Base-by-base conservation (phyloP, 2,888 invertebrate genomes). In the Micoletzkya japonica region DNA sequence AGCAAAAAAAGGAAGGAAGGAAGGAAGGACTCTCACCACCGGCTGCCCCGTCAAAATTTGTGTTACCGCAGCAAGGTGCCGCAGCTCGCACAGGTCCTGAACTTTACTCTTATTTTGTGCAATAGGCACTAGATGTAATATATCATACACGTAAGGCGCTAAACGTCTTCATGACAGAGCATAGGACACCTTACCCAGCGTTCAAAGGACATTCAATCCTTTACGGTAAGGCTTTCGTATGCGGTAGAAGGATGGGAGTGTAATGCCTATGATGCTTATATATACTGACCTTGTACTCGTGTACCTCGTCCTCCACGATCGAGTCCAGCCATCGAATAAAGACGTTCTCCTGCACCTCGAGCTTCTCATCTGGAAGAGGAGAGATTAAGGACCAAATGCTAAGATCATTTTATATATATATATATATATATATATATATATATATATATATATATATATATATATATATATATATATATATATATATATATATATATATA, bases 261-360 rank as follows among this genome's bases (percentile, higher is more conserved):
- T n/a, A n/a, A n/a, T n/a, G n/a, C n/a, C n/a, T n/a, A n/a, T n/a
- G n/a, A n/a, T n/a, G n/a, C n/a, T n/a, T n/a, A n/a, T n/a, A n/a
- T n/a, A n/a, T n/a, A 3, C 50, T n/a, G 0, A 68, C 77, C 56
- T 72, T 76, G 61, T 60, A 52, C 32, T 71, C 72, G 17, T 66
- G 73, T n/a, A 78, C 69, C 26, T 82, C 92, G 89, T 93, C 93
- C 52, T 90, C 89, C 69, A 95, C 88, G 87, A 94, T 93, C 39
- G 92, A 84, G 77, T 88, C 88, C 44, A 88, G 87, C 88, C 88
- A 88, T 80, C 94, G 93, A 72, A 93, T 91, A 87, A 95, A 94
- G 0, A 94, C 94, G 88, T 93, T 93, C 89, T 93, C 94, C 87
- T 95, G 94, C 71, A 94, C 92, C 87, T 94, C 94, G 87, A 93